Conservation (phyloP, 2,888 invertebrate species). For the Agriotes lineatus region DNA sequence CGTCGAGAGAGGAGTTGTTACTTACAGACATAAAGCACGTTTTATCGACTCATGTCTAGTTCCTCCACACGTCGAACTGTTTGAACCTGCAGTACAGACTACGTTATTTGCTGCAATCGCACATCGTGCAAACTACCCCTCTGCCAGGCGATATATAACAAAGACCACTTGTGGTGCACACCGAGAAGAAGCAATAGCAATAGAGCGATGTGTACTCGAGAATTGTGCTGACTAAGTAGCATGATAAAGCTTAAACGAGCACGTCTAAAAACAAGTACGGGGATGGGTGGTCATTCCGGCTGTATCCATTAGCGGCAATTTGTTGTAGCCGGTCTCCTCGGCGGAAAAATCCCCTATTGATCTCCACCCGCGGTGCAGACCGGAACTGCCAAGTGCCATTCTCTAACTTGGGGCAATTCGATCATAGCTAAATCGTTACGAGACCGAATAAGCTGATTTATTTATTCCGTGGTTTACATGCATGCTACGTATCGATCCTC, state of each 20-base stretch:
- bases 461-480: conserved; percentile 42
- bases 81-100: background rate
- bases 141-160: background rate
- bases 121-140: background rate
- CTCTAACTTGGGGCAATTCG: conserved; percentile 32
- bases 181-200: conserved; percentile 25
- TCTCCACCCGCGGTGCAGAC: conserved; percentile 25
- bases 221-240: conserved; percentile 47
- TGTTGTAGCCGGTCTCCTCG: conserved; percentile 35
- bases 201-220: conserved; percentile 30
- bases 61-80: too few species aligned
- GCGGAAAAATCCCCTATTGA: conserved; percentile 40
- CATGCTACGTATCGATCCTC: conserved; percentile 40
- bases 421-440: conserved; percentile 38
- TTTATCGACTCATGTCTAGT: background rate
- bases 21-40: too few species aligned
- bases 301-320: conserved; percentile 43
- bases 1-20: too few species aligned
- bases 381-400: conserved; percentile 39
- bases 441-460: conserved; percentile 38
- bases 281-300: conserved; percentile 40
- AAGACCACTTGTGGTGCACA: conserved; percentile 28
- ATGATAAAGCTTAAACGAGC: conserved; percentile 46
- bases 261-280: conserved; percentile 44
- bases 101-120: background rate